Evolutionary conservation across 2,888 invertebrate genomes (phyloP), one percentile per base, ranked within the genome.

Genomic region (Leucoptera coffeella): DNA sequence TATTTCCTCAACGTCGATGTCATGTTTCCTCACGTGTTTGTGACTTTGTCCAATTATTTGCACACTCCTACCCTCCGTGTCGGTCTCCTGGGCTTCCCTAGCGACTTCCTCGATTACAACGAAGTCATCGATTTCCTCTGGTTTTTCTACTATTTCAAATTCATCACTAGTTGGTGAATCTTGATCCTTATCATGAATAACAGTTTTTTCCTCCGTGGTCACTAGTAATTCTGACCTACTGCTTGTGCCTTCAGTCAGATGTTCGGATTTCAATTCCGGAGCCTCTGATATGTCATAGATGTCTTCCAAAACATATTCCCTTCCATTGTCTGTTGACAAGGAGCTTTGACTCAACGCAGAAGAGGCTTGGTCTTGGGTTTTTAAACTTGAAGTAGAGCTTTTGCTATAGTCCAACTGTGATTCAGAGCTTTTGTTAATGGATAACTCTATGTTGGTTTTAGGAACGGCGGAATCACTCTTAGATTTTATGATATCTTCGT

Each of bases 41-140:
- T 59, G 64, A 22, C 64, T 61, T 24, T 59, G 62, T 22, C 64
- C 43, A 33, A 67, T 61, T 30, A 89, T 89, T 34, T 74, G 69
- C 9, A 89, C 74, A 48, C 87, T 85, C 61, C 87, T 85, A 1
- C 89, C 89, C 55, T 89, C 89, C 3, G 80, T 71, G 41, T 89
- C 89, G 30, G 77, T 79, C 57, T 90, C 90, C 39, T 82, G 78
- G 1, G 89, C 89, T 61, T 90, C 89, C 46, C 82, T 85, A 2
- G 85, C 89, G 2, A 90, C 88, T 53, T 90, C 90, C 59, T 89
- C 89, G 34, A 89, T 84, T 0, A 89, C 86, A 1, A 90, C 86
- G 45, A 89, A 89, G 40, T 90, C 89, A 43, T 90, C 90, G 37
- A 86, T 84, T 37, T 89, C 78, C 43, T 86, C 86, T 1, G 89